Evolutionary conservation across 1,140 invertebrate genomes (phyloP).

Genomic region (Heliothis virescens): DNA sequence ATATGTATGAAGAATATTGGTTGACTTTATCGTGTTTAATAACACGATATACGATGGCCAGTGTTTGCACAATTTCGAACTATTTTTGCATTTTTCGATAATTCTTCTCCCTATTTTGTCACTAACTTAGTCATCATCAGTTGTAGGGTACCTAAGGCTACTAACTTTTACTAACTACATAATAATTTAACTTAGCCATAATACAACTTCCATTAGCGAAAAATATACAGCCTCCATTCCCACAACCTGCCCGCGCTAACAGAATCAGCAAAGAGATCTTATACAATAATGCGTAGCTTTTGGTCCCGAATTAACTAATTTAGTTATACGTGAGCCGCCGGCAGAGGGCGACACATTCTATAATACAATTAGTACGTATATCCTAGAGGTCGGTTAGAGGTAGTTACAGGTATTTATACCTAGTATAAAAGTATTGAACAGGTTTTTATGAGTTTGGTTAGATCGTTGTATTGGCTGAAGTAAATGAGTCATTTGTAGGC

Average conservation of each 20-base stretch:
- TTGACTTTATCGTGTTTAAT: too few relatives aligned
- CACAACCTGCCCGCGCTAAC: background rate
- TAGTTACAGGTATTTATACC: background rate
- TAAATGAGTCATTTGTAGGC: background rate
- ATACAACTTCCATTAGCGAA: background rate
- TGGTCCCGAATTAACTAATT: conserved; percentile 21
- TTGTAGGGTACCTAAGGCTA: too few relatives aligned
- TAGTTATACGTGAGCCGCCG: conserved; percentile 9
- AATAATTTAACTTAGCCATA: background rate
- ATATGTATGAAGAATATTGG: too few relatives aligned
- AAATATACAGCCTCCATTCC: background rate
- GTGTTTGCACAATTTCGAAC: too few relatives aligned
- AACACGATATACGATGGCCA: too few relatives aligned
- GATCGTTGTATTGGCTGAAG: background rate
- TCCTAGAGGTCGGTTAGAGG: conserved; percentile 23
- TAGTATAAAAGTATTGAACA: conserved; percentile 1
- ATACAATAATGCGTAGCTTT: conserved; percentile 22
- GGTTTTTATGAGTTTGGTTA: conserved; percentile 8
- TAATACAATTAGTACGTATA: conserved; percentile 35
- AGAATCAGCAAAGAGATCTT: conserved; percentile 17
- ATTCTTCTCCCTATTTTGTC: too few relatives aligned
- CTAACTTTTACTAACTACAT: too few relatives aligned
- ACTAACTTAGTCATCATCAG: too few relatives aligned
- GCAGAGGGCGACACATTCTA: background rate
- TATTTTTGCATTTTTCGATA: too few relatives aligned